These are phyloP conservation scores for Petrocephalus microphthalmus DNA, from an alignment of 2,113 vertebrate species.

Conservation along the genomic window DNA sequence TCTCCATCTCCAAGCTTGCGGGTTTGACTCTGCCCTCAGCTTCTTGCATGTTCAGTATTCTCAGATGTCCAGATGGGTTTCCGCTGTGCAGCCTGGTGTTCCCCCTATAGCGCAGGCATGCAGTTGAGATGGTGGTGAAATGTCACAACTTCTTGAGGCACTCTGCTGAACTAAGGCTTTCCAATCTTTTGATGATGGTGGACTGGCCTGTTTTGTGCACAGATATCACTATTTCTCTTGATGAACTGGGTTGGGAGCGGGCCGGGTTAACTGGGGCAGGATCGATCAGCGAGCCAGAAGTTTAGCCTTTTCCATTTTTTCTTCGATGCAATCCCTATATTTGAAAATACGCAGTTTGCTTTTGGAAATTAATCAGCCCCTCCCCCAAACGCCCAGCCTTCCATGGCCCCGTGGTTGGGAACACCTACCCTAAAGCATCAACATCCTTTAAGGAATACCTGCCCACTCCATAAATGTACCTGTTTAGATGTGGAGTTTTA, in stretches of 20 bases:
- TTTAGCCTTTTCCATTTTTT: neutral
- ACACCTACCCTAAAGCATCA: neutral
- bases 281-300: neutral
- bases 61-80: neutral
- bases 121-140: neutral
- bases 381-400: neutral
- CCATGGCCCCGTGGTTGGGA: neutral
- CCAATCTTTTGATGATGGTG: neutral
- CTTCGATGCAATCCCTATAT: no score
- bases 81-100: neutral
- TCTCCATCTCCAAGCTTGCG: neutral
- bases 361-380: neutral
- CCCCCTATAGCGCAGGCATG: neutral
- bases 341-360: neutral
- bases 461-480: neutral
- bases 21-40: neutral
- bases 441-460: neutral
- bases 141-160: neutral
- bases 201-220: neutral
- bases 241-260: neutral
- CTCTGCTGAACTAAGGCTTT: neutral
- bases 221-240: neutral
- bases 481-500: neutral
- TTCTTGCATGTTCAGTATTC: neutral
- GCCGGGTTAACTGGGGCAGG: neutral